These are phyloP conservation scores for Caloenas nicobarica DNA, from an alignment of 2,113 vertebrate species.

Conservation along the genomic window DNA sequence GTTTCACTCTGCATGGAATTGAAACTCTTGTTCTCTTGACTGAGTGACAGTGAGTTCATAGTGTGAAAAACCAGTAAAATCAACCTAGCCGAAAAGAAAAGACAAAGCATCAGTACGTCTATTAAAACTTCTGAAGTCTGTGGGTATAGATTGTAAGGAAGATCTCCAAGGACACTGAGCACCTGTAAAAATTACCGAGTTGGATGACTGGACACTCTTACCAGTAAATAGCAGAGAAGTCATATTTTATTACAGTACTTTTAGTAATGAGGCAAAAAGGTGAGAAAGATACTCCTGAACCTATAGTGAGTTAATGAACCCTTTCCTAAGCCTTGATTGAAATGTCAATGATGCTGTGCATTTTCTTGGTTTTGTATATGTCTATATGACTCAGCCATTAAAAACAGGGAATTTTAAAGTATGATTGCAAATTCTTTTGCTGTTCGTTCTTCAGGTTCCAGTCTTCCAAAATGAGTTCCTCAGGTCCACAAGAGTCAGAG, in stretches of 20 bases:
- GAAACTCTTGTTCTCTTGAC: constrained; percentile 60
- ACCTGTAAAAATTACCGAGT: neutral
- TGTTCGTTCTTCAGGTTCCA: neutral
- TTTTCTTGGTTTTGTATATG: neutral
- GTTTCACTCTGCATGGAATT: constrained; percentile 72
- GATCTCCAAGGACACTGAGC: neutral
- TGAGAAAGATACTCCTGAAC: neutral
- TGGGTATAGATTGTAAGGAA: neutral
- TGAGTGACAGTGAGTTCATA: neutral
- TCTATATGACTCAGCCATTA: neutral
- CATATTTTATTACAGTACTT: neutral
- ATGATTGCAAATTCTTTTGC: neutral
- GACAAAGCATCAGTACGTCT: neutral
- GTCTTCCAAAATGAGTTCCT: neutral
- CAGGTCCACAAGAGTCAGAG: neutral
- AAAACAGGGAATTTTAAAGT: neutral
- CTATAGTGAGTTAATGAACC: neutral
- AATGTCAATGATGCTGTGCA: neutral
- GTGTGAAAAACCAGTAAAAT: neutral
- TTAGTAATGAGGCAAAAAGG: neutral
- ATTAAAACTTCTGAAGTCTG: neutral
- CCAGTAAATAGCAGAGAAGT: neutral
- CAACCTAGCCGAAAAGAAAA: neutral
- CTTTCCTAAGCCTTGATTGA: neutral
- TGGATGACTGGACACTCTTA: neutral